These are phyloP conservation scores for Drosophila neotestacea DNA, from an alignment of 2,888 invertebrate species.

Conservation along the genomic window DNA sequence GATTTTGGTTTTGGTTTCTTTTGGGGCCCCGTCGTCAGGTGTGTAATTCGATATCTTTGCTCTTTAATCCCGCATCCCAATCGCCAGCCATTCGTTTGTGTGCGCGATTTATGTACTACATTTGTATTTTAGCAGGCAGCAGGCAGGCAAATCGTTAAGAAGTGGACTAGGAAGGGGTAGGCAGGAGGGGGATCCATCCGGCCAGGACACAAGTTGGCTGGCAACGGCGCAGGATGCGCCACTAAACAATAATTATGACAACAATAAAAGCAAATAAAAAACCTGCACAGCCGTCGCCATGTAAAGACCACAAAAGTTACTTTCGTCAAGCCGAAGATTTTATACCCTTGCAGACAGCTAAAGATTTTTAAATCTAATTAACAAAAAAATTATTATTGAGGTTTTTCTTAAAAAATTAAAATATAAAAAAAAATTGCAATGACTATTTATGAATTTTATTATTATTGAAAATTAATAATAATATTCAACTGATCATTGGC, in stretches of 20 bases:
- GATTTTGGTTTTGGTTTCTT: slow-evolving; percentile 22
- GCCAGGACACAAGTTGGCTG: slow-evolving; percentile 46
- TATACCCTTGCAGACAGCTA: not conserved
- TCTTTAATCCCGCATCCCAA: slow-evolving; percentile 80
- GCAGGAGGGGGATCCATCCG: slow-evolving; percentile 40
- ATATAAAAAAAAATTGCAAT: too few species aligned
- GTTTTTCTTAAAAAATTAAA: too few species aligned
- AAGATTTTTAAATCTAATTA: too few species aligned
- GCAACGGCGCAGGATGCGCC: slow-evolving; percentile 72
- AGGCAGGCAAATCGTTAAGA: slow-evolving; percentile 3
- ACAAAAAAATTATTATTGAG: too few species aligned
- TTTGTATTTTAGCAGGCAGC: slow-evolving; percentile 65
- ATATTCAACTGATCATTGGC: too few species aligned
- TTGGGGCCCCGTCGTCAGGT: slow-evolving; percentile 75
- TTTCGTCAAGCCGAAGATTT: not conserved
- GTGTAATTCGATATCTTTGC: slow-evolving; percentile 84
- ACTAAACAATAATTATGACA: slow-evolving; percentile 81
- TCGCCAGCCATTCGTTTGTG: slow-evolving; percentile 79
- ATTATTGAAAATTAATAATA: too few species aligned
- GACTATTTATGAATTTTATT: too few species aligned
- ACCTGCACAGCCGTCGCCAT: slow-evolving; percentile 40
- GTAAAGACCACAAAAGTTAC: slow-evolving; percentile 1
- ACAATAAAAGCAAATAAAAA: slow-evolving; percentile 67
- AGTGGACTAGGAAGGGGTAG: not conserved
- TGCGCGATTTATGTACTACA: slow-evolving; percentile 79